A percentile compares a stretch with the other conserved stretches of the same genome.
These are phyloP conservation scores for Rhinella marina DNA, from an alignment of 2,797 vertebrate species.

Conservation along the genomic window DNA sequence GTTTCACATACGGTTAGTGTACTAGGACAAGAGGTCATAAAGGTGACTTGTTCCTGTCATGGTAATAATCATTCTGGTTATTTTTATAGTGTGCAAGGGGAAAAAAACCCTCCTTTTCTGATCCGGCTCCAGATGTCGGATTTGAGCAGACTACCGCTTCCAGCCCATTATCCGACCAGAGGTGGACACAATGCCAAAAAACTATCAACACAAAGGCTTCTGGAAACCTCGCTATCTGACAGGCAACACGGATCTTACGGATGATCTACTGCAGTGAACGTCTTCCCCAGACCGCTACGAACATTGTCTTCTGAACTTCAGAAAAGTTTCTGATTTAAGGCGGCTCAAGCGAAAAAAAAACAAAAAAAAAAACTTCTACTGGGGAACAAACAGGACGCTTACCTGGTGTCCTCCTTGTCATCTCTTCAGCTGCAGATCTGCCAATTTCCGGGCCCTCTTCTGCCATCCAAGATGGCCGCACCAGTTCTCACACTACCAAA, in stretches of 20 bases:
- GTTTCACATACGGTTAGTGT: too few relatives aligned
- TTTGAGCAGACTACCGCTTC: not conserved
- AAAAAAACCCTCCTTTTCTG: not conserved
- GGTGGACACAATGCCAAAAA: not conserved
- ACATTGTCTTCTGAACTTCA: not conserved
- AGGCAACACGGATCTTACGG: slow-evolving; percentile 6
- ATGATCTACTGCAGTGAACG: slow-evolving; percentile 24
- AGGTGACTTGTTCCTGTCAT: not conserved
- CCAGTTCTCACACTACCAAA: too few relatives aligned
- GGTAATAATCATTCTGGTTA: not conserved
- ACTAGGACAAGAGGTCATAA: not conserved
- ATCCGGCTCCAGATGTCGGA: not conserved
- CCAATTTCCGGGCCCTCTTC: too few relatives aligned
- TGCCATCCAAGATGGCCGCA: too few relatives aligned
- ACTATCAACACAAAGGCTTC: slow-evolving; percentile 32
- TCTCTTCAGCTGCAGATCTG: too few relatives aligned
- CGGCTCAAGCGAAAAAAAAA: too few relatives aligned
- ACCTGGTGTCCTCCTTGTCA: too few relatives aligned
- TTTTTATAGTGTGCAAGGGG: not conserved
- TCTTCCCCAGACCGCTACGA: not conserved
- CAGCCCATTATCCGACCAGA: not conserved
- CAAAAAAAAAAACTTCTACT: too few relatives aligned
- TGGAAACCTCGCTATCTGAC: slow-evolving; percentile 46
- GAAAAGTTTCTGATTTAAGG: not conserved
- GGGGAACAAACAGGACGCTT: too few relatives aligned